Evolutionary conservation across 2,888 invertebrate species (phyloP).

Genomic region (Drosophila setosimentum): DNA sequence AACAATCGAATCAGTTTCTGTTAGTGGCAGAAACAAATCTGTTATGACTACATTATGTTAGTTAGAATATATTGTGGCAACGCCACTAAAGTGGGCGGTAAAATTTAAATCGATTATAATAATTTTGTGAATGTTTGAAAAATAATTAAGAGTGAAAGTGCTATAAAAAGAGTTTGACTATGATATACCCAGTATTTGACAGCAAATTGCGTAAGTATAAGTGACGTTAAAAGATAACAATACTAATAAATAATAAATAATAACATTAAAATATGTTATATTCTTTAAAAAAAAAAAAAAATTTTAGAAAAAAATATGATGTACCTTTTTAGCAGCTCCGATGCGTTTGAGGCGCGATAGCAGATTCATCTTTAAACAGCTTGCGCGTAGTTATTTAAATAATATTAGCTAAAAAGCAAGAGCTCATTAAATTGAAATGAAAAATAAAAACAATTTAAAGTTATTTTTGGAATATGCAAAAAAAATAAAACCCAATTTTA

Average conservation of each 20-base stretch:
- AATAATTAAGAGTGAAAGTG: neutral
- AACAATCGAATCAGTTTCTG: neutral
- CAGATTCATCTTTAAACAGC: constrained; percentile 49
- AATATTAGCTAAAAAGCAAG: neutral
- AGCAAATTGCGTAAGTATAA: neutral
- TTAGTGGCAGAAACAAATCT: constrained; percentile 12
- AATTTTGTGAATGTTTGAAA: neutral
- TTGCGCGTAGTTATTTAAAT: neutral
- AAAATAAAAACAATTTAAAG: neutral
- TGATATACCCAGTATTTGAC: neutral
- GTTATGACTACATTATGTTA: neutral
- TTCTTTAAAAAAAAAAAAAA: neutral
- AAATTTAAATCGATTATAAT: neutral
- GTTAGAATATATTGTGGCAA: constrained; percentile 20
- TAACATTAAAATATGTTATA: neutral
- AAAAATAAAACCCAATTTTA: neutral
- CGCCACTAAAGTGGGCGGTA: constrained; percentile 17
- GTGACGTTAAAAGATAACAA: neutral
- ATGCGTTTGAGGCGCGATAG: constrained; percentile 64
- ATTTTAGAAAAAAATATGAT: neutral
- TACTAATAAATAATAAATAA: neutral
- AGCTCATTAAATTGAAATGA: no score
- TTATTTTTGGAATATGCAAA: neutral
- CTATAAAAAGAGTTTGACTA: neutral
- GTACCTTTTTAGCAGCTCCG: constrained; percentile 52